Base-by-base conservation (phyloP, 2,113 vertebrate species). In the Triplophysa dalaica region DNA sequence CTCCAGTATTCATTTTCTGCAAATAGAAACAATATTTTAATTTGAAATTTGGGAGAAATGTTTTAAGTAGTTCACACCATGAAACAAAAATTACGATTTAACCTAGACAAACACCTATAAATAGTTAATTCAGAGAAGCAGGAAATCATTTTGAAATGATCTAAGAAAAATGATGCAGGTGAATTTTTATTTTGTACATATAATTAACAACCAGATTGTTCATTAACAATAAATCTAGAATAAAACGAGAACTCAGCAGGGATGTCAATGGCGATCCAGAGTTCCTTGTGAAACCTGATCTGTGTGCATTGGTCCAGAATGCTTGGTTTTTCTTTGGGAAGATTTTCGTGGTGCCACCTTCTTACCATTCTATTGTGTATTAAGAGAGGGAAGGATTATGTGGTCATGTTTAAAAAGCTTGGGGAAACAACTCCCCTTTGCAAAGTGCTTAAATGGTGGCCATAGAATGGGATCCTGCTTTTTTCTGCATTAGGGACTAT, bases 311-410 rank as follows among this genome's bases (percentile, higher is more conserved):
- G 81, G 85, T 76, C 81, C 87, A 83, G 78, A 81, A 80, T 78
- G 72, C 83, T 62, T 60, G 81, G 83, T 82, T 89, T 88, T 85
- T 83, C 88, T 87, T 85, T 79, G 81, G 78, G 76, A 83, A 14
- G 78, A 74, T 81, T 84, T 85, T 86, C 58, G 75, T 16, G 88
- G 92, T 91, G 88, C 90, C 90, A 89, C 88, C 89, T 90, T 90
- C 86, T 79, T 52, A 85, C 89, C 83, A 82, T 58, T 83, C 85
- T 84, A 86, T 92, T 92, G 91, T 93, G 69, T 86, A 66, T 75
- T 75, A 85, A 84, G 78, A 63, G 41, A 89, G 86, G 85, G 86
- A 82, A 90, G 80, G 88, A 93, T 92, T 92, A 91, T 89, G 87
- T 89, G 89, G 86, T 89, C 69, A 64, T 89, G 86, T 89, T 86